Evolutionary conservation across 2,113 vertebrate genomes (phyloP).

Genomic region (Protobothrops flavoviridis): DNA sequence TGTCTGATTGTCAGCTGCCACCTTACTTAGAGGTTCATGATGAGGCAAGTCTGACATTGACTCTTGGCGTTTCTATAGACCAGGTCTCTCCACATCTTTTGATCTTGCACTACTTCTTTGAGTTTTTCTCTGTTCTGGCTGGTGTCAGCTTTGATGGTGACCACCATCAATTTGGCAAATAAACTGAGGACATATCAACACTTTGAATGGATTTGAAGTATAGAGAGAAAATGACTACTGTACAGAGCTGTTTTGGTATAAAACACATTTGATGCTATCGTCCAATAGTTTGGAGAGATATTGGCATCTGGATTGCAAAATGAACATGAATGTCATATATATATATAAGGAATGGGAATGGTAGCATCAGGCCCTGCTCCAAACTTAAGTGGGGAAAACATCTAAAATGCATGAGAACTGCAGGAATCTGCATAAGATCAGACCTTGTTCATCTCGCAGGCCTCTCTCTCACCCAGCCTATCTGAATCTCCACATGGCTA

Average conservation of each 20-base stretch:
- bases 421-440: neutral
- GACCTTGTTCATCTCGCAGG: neutral
- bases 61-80: neutral
- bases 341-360: neutral
- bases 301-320: neutral
- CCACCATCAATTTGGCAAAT: neutral
- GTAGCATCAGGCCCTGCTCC: neutral
- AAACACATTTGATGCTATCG: neutral
- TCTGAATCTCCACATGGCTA: conserved; percentile 55
- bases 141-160: neutral
- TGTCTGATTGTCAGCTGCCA: neutral
- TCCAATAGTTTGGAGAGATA: neutral
- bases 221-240: neutral
- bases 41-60: neutral
- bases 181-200: neutral
- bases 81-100: neutral
- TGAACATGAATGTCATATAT: neutral
- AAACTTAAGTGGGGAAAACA: neutral
- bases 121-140: neutral
- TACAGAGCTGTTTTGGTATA: neutral
- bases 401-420: neutral
- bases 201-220: neutral
- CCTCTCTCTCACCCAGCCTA: conserved; percentile 3
- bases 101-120: neutral
- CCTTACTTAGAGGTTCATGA: neutral